Evolutionary conservation across 2,113 vertebrate species (phyloP).

Genomic region (Collichthys lucidus): DNA sequence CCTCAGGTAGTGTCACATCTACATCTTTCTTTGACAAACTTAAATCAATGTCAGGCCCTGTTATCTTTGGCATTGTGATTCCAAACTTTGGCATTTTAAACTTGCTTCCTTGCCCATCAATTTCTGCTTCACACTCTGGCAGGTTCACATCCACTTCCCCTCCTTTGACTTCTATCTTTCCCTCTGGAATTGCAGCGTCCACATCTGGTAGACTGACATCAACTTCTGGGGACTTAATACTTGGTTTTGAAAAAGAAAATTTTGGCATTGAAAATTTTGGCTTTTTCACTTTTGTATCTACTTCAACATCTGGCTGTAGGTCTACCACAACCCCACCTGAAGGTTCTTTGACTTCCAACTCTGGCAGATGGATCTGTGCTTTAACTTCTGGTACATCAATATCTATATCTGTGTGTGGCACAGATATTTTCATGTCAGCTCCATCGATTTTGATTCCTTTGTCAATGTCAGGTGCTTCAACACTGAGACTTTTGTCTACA

Average conservation of each 20-base stretch:
- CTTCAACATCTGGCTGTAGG: conserved; percentile 41
- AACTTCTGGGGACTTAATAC: conserved; percentile 49
- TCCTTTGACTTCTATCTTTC: conserved; percentile 47
- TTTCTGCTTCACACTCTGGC: conserved; percentile 28
- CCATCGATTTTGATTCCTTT: conserved; percentile 41
- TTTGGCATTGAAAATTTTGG: conserved; percentile 67
- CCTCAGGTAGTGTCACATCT: conserved; percentile 17
- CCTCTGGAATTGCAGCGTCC: conserved; percentile 49
- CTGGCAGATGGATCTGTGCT: conserved; percentile 33
- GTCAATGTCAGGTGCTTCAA: too few species aligned
- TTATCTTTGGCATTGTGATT: conserved; percentile 38
- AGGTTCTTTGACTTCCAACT: conserved; percentile 39
- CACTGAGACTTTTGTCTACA: conserved; percentile 14
- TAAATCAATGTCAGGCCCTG: conserved; percentile 30
- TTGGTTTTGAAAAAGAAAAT: conserved; percentile 76
- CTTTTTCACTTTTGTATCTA: conserved; percentile 72
- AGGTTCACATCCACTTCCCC: conserved; percentile 27
- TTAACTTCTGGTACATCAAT: conserved; percentile 18
- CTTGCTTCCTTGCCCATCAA: conserved; percentile 38
- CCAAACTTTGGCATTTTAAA: conserved; percentile 57
- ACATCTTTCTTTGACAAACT: conserved; percentile 18
- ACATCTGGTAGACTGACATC: conserved; percentile 42
- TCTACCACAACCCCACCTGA: conserved; percentile 27
- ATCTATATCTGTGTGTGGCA: conserved; percentile 9
- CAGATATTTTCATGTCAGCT: conserved; percentile 15